Evolutionary conservation across 2,888 invertebrate species (phyloP).

Genomic region (Drosophila sordidapex): DNA sequence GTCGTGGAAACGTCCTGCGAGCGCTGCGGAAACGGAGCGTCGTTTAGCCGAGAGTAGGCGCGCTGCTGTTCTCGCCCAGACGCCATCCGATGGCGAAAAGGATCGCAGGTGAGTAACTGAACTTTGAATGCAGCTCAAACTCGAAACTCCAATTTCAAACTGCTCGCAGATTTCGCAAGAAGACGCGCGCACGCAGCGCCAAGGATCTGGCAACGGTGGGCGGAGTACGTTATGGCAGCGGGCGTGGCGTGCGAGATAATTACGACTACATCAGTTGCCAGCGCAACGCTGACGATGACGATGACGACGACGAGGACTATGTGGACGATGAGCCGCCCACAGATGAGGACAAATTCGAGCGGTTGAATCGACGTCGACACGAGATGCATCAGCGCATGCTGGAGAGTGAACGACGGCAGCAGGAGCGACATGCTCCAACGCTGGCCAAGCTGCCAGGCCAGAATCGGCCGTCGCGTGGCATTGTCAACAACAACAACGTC

Average conservation of each 20-base stretch:
- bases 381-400: slow-evolving; percentile 85
- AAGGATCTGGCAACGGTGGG: slow-evolving; percentile 60
- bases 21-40: slow-evolving; percentile 87
- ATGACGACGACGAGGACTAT: slow-evolving; percentile 82
- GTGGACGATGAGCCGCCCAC: slow-evolving; percentile 82
- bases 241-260: slow-evolving; percentile 75
- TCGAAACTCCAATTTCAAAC: background rate
- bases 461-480: slow-evolving; percentile 48
- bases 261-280: slow-evolving; percentile 83
- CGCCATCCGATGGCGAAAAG: slow-evolving; percentile 86
- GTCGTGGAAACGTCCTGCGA: slow-evolving; percentile 87
- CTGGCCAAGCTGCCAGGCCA: slow-evolving; percentile 66
- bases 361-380: slow-evolving; percentile 83
- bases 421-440: slow-evolving; percentile 65
- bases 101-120: slow-evolving; percentile 84
- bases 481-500: slow-evolving; percentile 56
- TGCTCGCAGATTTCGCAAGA: slow-evolving; percentile 83
- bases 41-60: slow-evolving; percentile 83
- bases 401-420: slow-evolving; percentile 82
- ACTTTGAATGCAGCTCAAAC: background rate
- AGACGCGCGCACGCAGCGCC: slow-evolving; percentile 85
- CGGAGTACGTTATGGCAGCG: slow-evolving; percentile 43
- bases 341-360: slow-evolving; percentile 84
- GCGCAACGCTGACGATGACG: slow-evolving; percentile 80
- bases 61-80: slow-evolving; percentile 75